These are phyloP conservation scores for Pantala flavescens DNA, from an alignment of 1,140 invertebrate species.

Conservation along the genomic window DNA sequence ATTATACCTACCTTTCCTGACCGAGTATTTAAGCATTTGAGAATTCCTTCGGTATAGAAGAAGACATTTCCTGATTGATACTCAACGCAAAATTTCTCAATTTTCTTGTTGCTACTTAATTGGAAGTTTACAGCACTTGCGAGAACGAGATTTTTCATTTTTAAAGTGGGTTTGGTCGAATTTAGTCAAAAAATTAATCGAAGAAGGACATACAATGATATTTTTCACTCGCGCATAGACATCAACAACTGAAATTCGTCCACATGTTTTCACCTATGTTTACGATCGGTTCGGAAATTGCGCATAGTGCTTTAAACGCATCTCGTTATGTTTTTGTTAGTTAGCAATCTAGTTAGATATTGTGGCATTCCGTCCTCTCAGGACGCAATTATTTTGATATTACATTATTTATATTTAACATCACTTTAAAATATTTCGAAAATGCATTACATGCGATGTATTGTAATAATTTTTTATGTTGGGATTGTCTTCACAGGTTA, in stretches of 20 bases:
- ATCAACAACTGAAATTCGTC: background rate
- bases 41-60: background rate
- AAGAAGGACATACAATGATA: background rate
- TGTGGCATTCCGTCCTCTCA: background rate
- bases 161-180: background rate
- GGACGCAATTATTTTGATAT: background rate
- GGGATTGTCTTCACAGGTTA: constrained; percentile 4
- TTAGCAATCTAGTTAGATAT: background rate
- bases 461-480: background rate
- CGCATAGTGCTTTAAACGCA: background rate
- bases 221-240: background rate
- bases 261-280: background rate
- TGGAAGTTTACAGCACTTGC: background rate
- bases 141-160: background rate
- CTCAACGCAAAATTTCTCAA: background rate
- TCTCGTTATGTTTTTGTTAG: background rate
- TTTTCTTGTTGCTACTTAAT: background rate
- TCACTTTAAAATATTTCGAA: background rate
- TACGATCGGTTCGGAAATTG: background rate
- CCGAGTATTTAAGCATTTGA: background rate
- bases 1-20: background rate
- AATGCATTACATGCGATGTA: background rate
- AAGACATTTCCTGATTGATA: background rate
- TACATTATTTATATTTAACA: background rate
- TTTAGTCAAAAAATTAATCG: background rate